phyloP scores from a whole-genome alignment of 2,888 invertebrate genomes.

The Epinotia demarniana region DNA sequence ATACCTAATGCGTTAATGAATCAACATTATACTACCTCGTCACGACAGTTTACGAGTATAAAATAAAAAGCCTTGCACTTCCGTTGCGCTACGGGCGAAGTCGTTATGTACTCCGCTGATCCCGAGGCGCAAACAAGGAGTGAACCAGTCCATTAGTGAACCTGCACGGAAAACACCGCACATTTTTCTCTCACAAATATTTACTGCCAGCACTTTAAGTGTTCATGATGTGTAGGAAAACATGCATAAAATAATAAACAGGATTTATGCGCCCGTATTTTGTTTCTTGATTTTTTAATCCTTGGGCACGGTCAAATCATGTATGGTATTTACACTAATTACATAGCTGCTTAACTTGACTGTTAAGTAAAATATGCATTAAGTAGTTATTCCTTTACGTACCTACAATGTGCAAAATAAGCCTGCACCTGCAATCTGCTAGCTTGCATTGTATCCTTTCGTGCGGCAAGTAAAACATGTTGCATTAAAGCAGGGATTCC shows the following conservation, averaged over 20 bases:
- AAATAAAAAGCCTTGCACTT: constrained; percentile 36
- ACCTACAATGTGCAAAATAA: no score
- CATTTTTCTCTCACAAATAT: constrained; percentile 47
- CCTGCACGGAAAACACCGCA: constrained; percentile 56
- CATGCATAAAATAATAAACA: constrained; percentile 43
- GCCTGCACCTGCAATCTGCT: not conserved
- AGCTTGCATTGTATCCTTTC: no score
- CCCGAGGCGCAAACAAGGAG: constrained; percentile 62
- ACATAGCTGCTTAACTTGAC: no score
- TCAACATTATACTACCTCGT: not conserved
- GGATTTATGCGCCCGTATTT: constrained; percentile 27
- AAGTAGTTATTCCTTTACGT: no score
- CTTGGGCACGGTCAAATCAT: not conserved
- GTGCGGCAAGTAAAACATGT: not conserved
- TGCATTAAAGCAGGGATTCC: no score
- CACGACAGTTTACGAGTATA: constrained; percentile 10
- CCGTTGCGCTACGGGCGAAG: constrained; percentile 50
- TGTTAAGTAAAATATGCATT: not conserved
- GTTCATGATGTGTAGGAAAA: constrained; percentile 41
- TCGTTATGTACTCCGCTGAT: constrained; percentile 58
- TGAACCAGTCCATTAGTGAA: constrained; percentile 67
- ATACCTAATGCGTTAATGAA: not conserved
- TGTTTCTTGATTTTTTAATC: constrained; percentile 30
- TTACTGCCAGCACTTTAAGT: constrained; percentile 44
- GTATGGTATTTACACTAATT: not conserved